Base-by-base conservation (phyloP, 1,140 invertebrate genomes). In the Zaprionus africanus region DNA sequence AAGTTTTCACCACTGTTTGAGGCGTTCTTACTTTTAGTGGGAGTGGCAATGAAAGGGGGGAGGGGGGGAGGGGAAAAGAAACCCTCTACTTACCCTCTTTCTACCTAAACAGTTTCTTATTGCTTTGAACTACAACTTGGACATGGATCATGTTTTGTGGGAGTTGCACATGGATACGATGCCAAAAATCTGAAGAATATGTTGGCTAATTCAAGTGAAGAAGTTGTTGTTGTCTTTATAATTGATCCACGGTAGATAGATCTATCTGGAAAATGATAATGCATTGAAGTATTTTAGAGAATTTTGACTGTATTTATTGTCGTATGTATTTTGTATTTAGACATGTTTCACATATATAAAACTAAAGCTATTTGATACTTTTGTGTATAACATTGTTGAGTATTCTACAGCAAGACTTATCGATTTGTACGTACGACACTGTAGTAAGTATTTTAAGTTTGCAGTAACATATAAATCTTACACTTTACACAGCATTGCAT, bases 1-100 rank as follows among this genome's bases (percentile, higher is more conserved):
- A 87, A 84, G 38, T 79, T 87, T 76, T 68, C 28, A 54, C 41
- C 70, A 74, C n/a, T 61, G 76, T 76, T 67, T 38, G 46, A 36
- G 62, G 66, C 61, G 63, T 31, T 31, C 64, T 82, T 66, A 72
- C 54, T 53, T 64, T 68, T 5, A 5, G 13, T 15, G 36, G 36
- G 4, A 4, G 41, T n/a, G 15, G n/a, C 15, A 43, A 43, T 5
- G 22, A 22, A 2, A 0, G 22, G 22, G 22, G 22, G 22, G 1
- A 2, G 22, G 28, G 0, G 28, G 7, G 1, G 7, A 9, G 9
- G 31, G 9, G 0, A 34, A 9, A 11, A 34, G 31, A 34, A 34
- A 34, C 31, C 31, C 31, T 34, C 9, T 34, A 11, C 9, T 34
- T 11, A 34, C 0, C n/a, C 41, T 5, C 6, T 2, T 13, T 43